These are phyloP conservation scores for Megathymus violae DNA, from an alignment of 1,140 invertebrate genomes.

Conservation along the genomic window DNA sequence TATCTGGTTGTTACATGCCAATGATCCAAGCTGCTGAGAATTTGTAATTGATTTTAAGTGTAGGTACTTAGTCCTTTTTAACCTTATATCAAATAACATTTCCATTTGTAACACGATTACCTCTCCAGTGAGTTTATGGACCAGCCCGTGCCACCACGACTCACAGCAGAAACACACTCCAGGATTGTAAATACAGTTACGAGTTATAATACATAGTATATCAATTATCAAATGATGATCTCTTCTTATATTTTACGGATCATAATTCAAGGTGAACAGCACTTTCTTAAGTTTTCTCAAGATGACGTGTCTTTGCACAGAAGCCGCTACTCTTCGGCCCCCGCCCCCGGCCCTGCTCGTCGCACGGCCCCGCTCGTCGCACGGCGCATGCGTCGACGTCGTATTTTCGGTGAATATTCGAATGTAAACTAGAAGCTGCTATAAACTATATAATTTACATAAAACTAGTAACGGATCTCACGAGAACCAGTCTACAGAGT, in stretches of 20 bases:
- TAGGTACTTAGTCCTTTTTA: too few species aligned
- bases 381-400: constrained; percentile 30
- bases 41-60: too few species aligned
- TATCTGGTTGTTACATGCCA: too few species aligned
- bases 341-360: constrained; percentile 12
- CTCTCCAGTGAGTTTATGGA: not conserved
- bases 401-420: constrained; percentile 57
- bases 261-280: constrained; percentile 39
- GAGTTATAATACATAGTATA: not conserved
- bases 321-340: constrained; percentile 26
- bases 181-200: not conserved
- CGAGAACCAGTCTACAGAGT: constrained; percentile 73
- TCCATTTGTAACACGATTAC: not conserved
- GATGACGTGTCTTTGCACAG: constrained; percentile 8
- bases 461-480: constrained; percentile 81
- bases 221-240: constrained; percentile 15
- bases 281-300: constrained; percentile 35
- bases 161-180: not conserved
- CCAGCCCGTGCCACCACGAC: too few species aligned
- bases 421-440: constrained; percentile 74
- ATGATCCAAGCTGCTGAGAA: too few species aligned
- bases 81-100: not conserved
- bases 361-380: too few species aligned
- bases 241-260: constrained; percentile 33
- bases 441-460: constrained; percentile 80